These are phyloP conservation scores for Sminthurides aquaticus DNA, from an alignment of 2,888 invertebrate genomes.

Conservation along the genomic window DNA sequence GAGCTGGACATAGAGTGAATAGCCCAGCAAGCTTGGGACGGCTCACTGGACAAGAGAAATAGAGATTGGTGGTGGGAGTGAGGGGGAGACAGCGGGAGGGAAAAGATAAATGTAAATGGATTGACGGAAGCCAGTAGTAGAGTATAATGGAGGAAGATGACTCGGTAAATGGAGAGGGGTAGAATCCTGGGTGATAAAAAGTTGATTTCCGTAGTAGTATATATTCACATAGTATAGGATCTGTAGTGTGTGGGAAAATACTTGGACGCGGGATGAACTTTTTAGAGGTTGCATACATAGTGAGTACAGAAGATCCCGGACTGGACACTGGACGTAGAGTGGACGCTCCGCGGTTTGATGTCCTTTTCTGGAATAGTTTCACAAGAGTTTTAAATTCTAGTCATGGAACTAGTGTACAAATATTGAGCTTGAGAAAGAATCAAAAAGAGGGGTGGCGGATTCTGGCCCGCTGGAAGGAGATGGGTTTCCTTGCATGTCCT, in stretches of 20 bases:
- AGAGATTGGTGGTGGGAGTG: background rate
- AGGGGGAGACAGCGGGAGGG: background rate
- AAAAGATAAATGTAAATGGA: background rate
- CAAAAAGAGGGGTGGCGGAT: background rate
- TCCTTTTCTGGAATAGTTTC: background rate
- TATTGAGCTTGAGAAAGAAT: background rate
- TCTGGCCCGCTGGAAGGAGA: too few relatives aligned
- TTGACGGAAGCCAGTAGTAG: background rate
- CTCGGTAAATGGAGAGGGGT: background rate
- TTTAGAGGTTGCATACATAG: background rate
- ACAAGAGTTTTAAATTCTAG: background rate
- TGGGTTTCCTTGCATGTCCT: too few relatives aligned
- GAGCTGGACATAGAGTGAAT: too few relatives aligned
- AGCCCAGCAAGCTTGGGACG: background rate
- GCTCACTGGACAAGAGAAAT: background rate
- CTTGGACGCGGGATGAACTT: background rate
- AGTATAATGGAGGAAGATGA: background rate
- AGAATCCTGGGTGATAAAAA: background rate
- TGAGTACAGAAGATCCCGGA: background rate
- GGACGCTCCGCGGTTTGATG: background rate
- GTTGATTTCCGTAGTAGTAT: background rate
- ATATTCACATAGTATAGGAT: too few relatives aligned
- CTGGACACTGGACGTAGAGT: background rate
- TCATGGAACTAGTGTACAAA: background rate
- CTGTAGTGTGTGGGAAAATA: background rate